These are phyloP conservation scores for Muntiacus reevesi DNA, from an alignment of 2,113 vertebrate genomes.

Conservation along the genomic window DNA sequence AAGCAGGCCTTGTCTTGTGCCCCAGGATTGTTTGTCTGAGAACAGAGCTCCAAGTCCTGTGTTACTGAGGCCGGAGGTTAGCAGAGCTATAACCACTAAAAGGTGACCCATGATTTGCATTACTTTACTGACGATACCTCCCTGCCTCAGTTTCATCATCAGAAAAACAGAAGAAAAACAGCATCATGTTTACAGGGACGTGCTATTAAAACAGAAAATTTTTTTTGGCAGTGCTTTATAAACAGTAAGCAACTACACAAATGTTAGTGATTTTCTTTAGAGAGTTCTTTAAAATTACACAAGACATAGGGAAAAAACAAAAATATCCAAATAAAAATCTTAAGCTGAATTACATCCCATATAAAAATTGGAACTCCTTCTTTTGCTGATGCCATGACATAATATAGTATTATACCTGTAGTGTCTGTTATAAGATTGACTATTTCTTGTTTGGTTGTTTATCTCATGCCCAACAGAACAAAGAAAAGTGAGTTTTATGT, in stretches of 20 bases:
- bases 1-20: background rate
- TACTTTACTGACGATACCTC: background rate
- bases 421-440: background rate
- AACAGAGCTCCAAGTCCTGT: background rate
- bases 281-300: background rate
- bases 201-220: background rate
- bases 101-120: background rate
- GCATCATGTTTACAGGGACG: background rate
- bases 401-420: background rate
- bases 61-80: background rate
- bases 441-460: conserved; percentile 56
- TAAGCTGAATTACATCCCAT: background rate
- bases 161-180: conserved; percentile 5
- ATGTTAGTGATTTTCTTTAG: background rate
- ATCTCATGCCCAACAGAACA: conserved; percentile 19
- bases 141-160: background rate
- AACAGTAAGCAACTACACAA: background rate
- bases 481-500: conserved; percentile 46
- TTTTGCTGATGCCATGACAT: background rate
- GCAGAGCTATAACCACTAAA: background rate
- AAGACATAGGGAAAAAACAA: background rate
- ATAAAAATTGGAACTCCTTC: background rate
- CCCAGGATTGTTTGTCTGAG: background rate
- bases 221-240: background rate
- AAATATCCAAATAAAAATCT: background rate